phyloP scores from a whole-genome alignment of 2,113 vertebrate genomes.

The Trinectes maculatus region DNA sequence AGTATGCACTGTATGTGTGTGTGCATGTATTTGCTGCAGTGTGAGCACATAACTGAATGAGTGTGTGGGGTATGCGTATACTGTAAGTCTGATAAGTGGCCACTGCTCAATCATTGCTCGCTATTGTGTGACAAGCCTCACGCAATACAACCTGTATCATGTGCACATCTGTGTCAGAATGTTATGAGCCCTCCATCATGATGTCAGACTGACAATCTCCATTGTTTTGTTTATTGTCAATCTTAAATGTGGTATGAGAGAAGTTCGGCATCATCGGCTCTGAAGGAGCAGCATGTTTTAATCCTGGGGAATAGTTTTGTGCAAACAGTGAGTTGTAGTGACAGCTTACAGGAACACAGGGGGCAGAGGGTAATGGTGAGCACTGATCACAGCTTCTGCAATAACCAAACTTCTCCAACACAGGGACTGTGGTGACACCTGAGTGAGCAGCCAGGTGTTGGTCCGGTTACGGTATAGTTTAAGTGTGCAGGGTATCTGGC shows the following conservation, averaged over 20 bases:
- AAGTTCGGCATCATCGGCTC: too few species aligned
- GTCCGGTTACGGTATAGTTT: conserved; percentile 44
- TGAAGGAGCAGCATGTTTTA: neutral
- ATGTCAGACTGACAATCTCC: conserved; percentile 49
- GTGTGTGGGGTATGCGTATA: conserved; percentile 19
- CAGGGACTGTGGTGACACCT: conserved; percentile 48
- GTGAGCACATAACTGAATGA: conserved; percentile 12
- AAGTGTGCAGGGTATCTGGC: conserved; percentile 22
- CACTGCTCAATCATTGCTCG: conserved; percentile 52
- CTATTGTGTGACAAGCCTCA: conserved; percentile 43
- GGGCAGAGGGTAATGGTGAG: conserved; percentile 44
- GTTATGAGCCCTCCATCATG: conserved; percentile 40
- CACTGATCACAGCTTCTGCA: conserved; percentile 59
- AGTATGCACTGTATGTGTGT: too few species aligned
- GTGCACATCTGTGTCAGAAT: conserved; percentile 23
- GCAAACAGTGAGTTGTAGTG: conserved; percentile 16
- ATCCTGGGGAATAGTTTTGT: neutral
- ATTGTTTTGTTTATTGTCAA: conserved; percentile 48
- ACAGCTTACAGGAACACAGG: conserved; percentile 37
- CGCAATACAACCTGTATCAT: conserved; percentile 17
- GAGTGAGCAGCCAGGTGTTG: conserved; percentile 41
- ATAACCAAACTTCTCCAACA: conserved; percentile 56
- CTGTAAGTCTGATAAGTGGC: too few species aligned
- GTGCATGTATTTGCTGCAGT: neutral
- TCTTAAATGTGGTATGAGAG: too few species aligned